phyloP scores from a whole-genome alignment of 1,140 invertebrate species.

The Musca domestica region DNA sequence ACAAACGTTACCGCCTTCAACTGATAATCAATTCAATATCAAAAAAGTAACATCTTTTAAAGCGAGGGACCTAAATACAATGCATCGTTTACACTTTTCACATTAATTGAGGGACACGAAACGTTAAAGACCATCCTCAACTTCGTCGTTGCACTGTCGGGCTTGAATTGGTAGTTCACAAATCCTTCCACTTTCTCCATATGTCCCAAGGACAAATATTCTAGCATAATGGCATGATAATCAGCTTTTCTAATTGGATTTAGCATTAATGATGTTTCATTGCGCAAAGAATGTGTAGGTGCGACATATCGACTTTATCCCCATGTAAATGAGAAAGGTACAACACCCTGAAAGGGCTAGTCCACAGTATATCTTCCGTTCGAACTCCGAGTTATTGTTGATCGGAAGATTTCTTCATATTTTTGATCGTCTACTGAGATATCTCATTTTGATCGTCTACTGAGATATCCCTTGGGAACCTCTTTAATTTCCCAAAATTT shows the following conservation, averaged over 20 bases:
- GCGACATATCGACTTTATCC: no score
- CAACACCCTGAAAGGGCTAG: no score
- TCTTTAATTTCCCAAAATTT: no score
- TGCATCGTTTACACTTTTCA: neutral
- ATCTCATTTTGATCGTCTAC: no score
- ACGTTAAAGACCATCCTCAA: conserved; percentile 32
- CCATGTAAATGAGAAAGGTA: no score
- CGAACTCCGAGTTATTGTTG: no score
- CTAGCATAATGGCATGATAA: conserved; percentile 36
- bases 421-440: no score
- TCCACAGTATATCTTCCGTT: no score
- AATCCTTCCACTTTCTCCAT: conserved; percentile 33
- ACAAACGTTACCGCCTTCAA: conserved; percentile 6
- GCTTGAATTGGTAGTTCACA: neutral
- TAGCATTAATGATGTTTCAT: neutral
- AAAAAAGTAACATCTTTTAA: neutral
- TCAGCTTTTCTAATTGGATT: neutral
- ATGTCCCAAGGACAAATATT: conserved; percentile 40
- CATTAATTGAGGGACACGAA: neutral
- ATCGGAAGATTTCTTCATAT: no score
- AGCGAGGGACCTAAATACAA: neutral
- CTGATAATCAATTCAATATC: neutral
- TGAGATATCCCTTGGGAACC: no score
- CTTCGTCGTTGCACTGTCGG: conserved; percentile 12
- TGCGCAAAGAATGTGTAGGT: no score